Evolutionary conservation across 2,888 invertebrate species (phyloP).

Genomic region (Oeneis ivallda): DNA sequence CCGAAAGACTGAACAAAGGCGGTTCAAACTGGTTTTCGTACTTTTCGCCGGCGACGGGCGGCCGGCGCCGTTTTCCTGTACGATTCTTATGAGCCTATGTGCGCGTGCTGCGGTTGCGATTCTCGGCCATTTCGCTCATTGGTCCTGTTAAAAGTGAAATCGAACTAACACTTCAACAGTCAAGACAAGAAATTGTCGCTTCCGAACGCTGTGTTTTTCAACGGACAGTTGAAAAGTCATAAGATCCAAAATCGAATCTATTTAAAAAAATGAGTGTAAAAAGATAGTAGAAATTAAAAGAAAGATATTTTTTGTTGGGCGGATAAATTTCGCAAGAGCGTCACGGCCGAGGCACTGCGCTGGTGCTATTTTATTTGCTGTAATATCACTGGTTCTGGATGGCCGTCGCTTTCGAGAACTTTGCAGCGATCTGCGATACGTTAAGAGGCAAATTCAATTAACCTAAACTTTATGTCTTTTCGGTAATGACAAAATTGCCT

Average conservation of each 20-base stretch:
- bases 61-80: conserved; percentile 62
- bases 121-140: conserved; percentile 39
- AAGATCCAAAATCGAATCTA: conserved; percentile 34
- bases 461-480: conserved; percentile 48
- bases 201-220: conserved; percentile 8
- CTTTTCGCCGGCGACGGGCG: conserved; percentile 64
- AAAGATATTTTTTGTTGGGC: conserved; percentile 44
- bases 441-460: conserved; percentile 11
- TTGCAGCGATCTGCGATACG: conserved; percentile 4
- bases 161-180: conserved; percentile 24
- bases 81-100: conserved; percentile 51
- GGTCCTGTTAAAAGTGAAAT: conserved; percentile 41
- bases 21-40: conserved; percentile 75
- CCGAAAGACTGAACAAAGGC: conserved; percentile 73
- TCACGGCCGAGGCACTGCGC: conserved; percentile 52
- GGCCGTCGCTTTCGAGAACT: conserved; percentile 56
- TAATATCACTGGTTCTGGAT: conserved; percentile 58
- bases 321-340: conserved; percentile 46
- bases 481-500: conserved; percentile 52
- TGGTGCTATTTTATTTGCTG: conserved; percentile 51
- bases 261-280: conserved; percentile 31
- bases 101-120: conserved; percentile 36
- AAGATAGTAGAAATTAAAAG: conserved; percentile 18
- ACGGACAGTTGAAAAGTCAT: conserved; percentile 23
- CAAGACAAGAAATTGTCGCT: conserved; percentile 21